phyloP scores from a whole-genome alignment of 2,888 invertebrate species.

The Alloplasta piceator region DNA sequence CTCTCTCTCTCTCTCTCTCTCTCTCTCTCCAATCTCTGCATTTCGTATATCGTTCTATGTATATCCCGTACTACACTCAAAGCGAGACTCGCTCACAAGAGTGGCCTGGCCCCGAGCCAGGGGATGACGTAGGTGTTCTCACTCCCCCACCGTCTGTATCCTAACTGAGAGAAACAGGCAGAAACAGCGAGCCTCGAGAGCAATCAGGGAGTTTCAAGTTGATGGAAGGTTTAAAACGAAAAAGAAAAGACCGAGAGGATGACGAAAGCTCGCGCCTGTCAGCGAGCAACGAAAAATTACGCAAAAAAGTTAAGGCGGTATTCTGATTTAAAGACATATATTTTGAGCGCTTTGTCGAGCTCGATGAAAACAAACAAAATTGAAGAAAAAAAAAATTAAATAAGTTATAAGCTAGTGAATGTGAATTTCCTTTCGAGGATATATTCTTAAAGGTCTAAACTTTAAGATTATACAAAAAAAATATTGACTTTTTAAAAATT shows the following conservation, averaged over 20 bases:
- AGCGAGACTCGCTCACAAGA: slow-evolving; percentile 43
- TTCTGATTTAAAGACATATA: too few relatives aligned
- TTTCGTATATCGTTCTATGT: slow-evolving; percentile 23
- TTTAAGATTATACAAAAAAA: too few relatives aligned
- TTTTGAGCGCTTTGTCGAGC: too few relatives aligned
- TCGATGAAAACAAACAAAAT: too few relatives aligned
- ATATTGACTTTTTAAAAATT: too few relatives aligned
- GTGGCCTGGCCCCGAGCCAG: slow-evolving; percentile 61
- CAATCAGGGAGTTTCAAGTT: slow-evolving; percentile 57
- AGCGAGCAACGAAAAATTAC: slow-evolving; percentile 55
- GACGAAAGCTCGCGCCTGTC: slow-evolving; percentile 43
- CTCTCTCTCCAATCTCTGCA: neutral
- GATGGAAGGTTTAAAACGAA: slow-evolving; percentile 50
- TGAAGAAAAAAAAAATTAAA: neutral
- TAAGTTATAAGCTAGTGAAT: too few relatives aligned
- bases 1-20: neutral
- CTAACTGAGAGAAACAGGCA: slow-evolving; percentile 26
- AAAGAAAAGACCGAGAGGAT: slow-evolving; percentile 9
- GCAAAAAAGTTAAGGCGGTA: too few relatives aligned
- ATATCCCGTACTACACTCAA: slow-evolving; percentile 33
- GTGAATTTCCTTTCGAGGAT: too few relatives aligned
- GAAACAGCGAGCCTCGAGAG: slow-evolving; percentile 56
- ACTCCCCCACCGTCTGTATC: slow-evolving; percentile 4
- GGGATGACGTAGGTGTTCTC: slow-evolving; percentile 55
- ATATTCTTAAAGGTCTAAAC: too few relatives aligned